Evolutionary conservation across 1,140 invertebrate species (phyloP).

Genomic region (Goniozus legneri): DNA sequence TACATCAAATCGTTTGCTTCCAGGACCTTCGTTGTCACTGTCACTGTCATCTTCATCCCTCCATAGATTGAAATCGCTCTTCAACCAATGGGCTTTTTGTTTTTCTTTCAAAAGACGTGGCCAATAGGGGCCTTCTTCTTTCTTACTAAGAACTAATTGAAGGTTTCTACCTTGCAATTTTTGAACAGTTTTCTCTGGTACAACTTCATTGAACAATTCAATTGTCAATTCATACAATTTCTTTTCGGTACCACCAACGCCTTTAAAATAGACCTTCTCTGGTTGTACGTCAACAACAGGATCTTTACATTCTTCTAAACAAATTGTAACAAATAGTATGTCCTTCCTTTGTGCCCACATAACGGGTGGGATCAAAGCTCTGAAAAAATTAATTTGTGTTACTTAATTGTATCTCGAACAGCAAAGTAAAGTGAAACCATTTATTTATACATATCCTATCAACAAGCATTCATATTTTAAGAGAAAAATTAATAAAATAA

Average conservation of each 20-base stretch:
- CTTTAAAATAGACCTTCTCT: conserved; percentile 79
- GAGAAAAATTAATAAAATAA: too few species aligned
- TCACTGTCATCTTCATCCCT: conserved; percentile 88
- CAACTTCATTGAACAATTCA: conserved; percentile 77
- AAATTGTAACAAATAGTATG: conserved; percentile 80
- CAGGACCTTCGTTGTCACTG: conserved; percentile 55
- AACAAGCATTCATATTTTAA: too few species aligned
- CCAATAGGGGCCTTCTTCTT: conserved; percentile 81
- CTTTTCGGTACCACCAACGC: conserved; percentile 78
- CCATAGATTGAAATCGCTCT: conserved; percentile 96
- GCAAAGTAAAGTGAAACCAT: too few species aligned
- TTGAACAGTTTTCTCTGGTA: conserved; percentile 70
- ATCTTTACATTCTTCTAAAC: conserved; percentile 84
- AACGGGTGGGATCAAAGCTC: conserved; percentile 71
- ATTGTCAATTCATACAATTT: conserved; percentile 83
- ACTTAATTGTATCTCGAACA: neutral
- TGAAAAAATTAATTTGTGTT: conserved; percentile 28
- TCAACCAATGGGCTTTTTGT: conserved; percentile 92
- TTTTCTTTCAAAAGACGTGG: conserved; percentile 81
- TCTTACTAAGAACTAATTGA: conserved; percentile 60
- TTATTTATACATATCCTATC: too few species aligned
- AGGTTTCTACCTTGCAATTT: conserved; percentile 59
- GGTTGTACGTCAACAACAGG: conserved; percentile 79
- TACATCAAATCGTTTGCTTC: conserved; percentile 50
- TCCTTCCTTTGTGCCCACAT: conserved; percentile 87